phyloP scores from a whole-genome alignment of 2,797 vertebrate species.

The Cheirogaleus major region DNA sequence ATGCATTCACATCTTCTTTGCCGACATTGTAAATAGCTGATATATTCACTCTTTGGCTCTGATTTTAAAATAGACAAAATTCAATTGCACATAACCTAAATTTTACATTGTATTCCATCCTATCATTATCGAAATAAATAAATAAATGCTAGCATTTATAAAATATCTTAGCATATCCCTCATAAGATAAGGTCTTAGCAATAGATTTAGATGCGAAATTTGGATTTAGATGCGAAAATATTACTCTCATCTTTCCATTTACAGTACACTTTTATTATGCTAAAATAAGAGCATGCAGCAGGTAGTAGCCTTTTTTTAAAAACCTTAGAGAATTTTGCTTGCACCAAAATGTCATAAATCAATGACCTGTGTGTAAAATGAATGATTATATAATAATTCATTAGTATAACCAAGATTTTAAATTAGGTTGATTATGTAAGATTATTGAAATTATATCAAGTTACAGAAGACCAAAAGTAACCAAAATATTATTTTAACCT shows the following conservation, averaged over 20 bases:
- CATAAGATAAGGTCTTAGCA: not conserved
- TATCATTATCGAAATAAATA: not conserved
- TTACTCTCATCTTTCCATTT: not conserved
- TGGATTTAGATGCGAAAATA: not conserved
- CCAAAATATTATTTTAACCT: not conserved
- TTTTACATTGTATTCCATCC: not conserved
- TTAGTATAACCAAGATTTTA: not conserved
- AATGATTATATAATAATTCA: not conserved
- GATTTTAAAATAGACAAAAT: not conserved
- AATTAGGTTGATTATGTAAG: conserved; percentile 1
- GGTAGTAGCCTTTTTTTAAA: not conserved
- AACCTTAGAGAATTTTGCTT: not conserved
- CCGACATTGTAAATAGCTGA: not conserved
- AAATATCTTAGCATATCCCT: not conserved
- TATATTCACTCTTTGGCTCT: not conserved
- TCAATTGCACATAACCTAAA: not conserved
- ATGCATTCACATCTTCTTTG: not conserved
- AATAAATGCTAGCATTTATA: not conserved
- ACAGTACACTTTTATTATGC: not conserved
- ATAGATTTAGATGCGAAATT: not conserved
- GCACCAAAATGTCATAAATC: not conserved
- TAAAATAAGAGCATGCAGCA: not conserved
- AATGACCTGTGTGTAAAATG: not conserved
- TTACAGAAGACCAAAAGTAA: not conserved
- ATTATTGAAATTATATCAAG: not conserved